A percentile compares a stretch with the other conserved stretches of the same genome.
Conservation (phyloP, 1,140 invertebrate species). For the Holotrichia oblita region DNA sequence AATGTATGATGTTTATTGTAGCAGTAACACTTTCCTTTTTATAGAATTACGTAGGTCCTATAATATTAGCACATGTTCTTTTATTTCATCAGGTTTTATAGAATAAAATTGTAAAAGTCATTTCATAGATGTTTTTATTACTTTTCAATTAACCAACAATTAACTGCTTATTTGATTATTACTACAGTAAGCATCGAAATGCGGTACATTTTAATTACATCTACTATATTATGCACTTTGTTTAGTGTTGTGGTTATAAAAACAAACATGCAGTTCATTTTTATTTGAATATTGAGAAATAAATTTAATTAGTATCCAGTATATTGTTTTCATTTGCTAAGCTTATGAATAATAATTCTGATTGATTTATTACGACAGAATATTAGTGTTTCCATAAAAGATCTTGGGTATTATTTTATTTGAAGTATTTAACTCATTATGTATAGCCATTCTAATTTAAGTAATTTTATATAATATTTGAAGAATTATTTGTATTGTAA, state of each 20-base stretch:
- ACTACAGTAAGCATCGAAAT: conserved; percentile 29
- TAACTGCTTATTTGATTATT: conserved; percentile 27
- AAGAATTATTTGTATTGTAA: too few species aligned
- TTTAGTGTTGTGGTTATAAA: not conserved
- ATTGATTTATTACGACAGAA: too few species aligned
- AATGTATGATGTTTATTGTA: conserved; percentile 36
- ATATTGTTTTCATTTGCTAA: too few species aligned
- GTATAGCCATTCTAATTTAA: too few species aligned
- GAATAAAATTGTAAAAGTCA: conserved; percentile 25
- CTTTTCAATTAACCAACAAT: conserved; percentile 5
- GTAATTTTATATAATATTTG: too few species aligned
- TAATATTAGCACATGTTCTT: conserved; percentile 20
- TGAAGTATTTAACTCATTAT: too few species aligned
- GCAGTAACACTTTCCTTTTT: conserved; percentile 26
- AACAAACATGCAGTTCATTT: not conserved
- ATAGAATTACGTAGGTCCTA: conserved; percentile 26
- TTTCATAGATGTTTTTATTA: conserved; percentile 24
- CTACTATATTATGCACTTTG: not conserved
- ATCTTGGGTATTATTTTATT: too few species aligned
- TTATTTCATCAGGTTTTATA: conserved; percentile 31
- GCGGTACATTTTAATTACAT: not conserved
- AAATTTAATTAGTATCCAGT: too few species aligned
- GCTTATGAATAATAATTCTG: too few species aligned
- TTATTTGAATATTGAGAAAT: too few species aligned
- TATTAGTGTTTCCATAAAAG: too few species aligned